Base-by-base conservation (phyloP, 2,797 vertebrate genomes). In the Phataginus tricuspis region DNA sequence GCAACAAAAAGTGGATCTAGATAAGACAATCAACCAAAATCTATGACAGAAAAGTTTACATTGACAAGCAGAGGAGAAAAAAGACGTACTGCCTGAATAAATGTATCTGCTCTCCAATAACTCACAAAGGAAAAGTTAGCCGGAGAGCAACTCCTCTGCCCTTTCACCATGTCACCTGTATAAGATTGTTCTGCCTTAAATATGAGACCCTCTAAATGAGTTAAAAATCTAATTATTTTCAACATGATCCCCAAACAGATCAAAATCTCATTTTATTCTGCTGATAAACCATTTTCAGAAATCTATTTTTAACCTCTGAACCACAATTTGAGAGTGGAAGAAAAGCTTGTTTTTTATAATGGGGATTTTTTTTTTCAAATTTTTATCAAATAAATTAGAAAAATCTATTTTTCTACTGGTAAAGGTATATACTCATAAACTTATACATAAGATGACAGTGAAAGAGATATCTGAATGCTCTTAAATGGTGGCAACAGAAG, bases 251-350 rank as follows among this genome's bases (percentile, higher is more conserved):
- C 59, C 85, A 95, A 93, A 86, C 45, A 71, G 31, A 79, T 68
- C 31, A 71, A 59, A 69, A 86, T 91, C 39, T 87, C 34, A 14
- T 95, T 89, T 93, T 85, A 95, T 91, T 68, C 77, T 90, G 18
- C 9, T 68, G 57, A 79, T 29, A 87, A 0, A 68, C 21, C 39
- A 59, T 57, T 85, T 84, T 71, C 53, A 97, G 51, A 94, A 85
- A 79, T 86, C 34, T 79, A 90, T 69, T 95, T 87, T 94, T 88
- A 96, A 95, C 9, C 74, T 82, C 77, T 82, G 87, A 94, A 90
- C 5, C 89, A 71, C 95, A 95, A 85, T 91, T 79, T 94, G 57
- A 88, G n/a, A 61, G 80, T 80, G 11, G 16, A 8, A 64, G 29
- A 14, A 96, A 91, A 86, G 8, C n/a, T 83, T 91, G 7, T 66